These are phyloP conservation scores for Sebastes taczanowskii DNA, from an alignment of 2,797 vertebrate genomes.

Conservation along the genomic window DNA sequence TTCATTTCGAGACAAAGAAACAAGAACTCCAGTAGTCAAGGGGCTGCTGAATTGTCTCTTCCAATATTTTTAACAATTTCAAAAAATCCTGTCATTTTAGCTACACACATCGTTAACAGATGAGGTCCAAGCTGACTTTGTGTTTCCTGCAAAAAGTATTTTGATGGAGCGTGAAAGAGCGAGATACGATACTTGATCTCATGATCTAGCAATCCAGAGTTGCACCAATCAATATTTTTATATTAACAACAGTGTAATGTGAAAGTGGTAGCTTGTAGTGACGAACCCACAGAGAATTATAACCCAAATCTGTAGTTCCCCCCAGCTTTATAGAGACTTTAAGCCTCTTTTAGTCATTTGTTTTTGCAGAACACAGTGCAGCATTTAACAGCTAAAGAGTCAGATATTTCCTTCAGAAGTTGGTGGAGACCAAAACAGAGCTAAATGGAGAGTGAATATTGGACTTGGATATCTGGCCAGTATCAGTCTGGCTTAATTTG, in stretches of 20 bases:
- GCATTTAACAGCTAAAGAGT: not conserved
- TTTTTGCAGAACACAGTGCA: not conserved
- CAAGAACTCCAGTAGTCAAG: no score
- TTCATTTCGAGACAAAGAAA: no score
- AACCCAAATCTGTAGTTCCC: not conserved
- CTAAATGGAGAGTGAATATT: no score
- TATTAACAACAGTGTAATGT: not conserved
- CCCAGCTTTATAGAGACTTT: not conserved
- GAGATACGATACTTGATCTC: not conserved
- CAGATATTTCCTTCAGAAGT: no score
- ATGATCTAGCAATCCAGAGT: not conserved
- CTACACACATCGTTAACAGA: not conserved
- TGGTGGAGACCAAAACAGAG: no score
- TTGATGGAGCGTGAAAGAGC: not conserved
- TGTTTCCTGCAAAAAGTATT: not conserved
- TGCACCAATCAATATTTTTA: not conserved
- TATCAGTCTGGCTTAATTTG: not conserved
- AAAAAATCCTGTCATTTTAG: not conserved
- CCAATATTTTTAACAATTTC: no score
- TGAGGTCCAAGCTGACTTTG: not conserved
- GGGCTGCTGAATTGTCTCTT: no score
- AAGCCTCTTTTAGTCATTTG: not conserved
- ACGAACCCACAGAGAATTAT: not conserved
- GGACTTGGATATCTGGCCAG: not conserved
- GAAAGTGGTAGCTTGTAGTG: not conserved